A percentile compares a stretch with the other conserved stretches of the same genome.
phyloP scores from a whole-genome alignment of 2,113 vertebrate genomes.

The Prinia subflava region DNA sequence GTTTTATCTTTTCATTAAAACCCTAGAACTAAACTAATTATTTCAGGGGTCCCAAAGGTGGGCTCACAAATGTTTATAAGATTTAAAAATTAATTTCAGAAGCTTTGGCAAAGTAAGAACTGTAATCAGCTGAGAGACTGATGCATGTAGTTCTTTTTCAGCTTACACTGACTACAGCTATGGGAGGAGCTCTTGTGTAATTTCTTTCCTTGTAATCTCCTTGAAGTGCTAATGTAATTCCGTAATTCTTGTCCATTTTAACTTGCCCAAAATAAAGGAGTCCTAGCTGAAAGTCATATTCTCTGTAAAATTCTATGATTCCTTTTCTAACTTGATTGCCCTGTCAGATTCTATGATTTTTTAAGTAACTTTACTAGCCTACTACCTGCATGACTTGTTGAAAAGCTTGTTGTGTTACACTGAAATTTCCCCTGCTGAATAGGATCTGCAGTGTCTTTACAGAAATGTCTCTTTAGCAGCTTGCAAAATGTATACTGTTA shows the following conservation, averaged over 20 bases:
- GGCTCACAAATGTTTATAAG: background rate
- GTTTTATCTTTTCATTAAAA: background rate
- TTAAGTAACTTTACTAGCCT: background rate
- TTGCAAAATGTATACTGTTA: background rate
- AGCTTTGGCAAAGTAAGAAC: background rate
- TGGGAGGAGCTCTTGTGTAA: background rate
- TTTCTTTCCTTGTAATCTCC: background rate
- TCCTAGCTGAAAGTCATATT: background rate
- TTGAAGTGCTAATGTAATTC: background rate
- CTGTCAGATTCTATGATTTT: background rate
- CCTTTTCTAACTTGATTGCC: background rate
- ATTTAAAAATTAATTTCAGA: background rate
- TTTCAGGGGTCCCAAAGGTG: background rate
- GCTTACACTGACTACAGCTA: background rate
- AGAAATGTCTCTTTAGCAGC: background rate
- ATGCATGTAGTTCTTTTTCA: rapidly evolving
- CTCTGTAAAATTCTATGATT: background rate
- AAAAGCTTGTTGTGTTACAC: background rate
- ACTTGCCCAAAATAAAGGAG: background rate
- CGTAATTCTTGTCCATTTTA: background rate
- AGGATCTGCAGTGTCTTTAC: background rate
- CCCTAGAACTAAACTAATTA: background rate
- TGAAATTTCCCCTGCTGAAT: background rate
- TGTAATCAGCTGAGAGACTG: background rate
- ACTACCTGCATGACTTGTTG: background rate